phyloP scores from a whole-genome alignment of 2,888 invertebrate species.

The Tetropium fuscum region DNA sequence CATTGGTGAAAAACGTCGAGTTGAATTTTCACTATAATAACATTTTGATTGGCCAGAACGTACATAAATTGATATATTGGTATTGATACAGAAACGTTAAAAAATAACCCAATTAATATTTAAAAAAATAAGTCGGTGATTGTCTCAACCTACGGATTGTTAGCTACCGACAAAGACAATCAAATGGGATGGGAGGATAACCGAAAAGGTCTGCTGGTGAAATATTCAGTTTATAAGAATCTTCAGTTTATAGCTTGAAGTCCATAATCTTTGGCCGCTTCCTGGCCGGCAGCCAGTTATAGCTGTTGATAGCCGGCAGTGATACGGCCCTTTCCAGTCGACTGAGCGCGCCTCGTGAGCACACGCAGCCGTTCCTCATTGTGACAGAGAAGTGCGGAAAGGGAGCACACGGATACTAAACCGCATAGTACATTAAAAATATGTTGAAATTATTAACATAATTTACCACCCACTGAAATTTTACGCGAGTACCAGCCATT shows the following conservation, averaged over 20 bases:
- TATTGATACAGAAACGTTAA: no score
- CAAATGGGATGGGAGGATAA: background rate
- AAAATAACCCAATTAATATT: no score
- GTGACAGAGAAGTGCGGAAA: slow-evolving; percentile 24
- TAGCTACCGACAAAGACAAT: slow-evolving; percentile 6
- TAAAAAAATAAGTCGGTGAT: no score
- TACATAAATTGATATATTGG: no score
- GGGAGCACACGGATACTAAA: slow-evolving; percentile 1
- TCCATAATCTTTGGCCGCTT: slow-evolving; percentile 40
- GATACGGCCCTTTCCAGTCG: slow-evolving; percentile 52
- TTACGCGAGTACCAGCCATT: no score
- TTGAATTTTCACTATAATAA: no score
- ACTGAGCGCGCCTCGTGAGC: slow-evolving; percentile 47
- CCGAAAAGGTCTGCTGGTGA: slow-evolving; percentile 1
- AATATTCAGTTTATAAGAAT: no score
- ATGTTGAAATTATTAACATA: background rate
- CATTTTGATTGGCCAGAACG: no score
- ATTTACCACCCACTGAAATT: no score
- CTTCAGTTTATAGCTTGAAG: slow-evolving; percentile 18
- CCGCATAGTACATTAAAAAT: background rate
- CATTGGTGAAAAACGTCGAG: no score
- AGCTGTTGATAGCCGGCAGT: slow-evolving; percentile 45
- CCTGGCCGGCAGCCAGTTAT: slow-evolving; percentile 53
- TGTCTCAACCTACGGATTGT: slow-evolving; percentile 4
- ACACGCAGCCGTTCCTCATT: slow-evolving; percentile 47